A percentile compares a stretch with the other conserved stretches of the same genome.
These are phyloP conservation scores for Hyperopisus bebe DNA, from an alignment of 2,113 vertebrate species.

Conservation along the genomic window DNA sequence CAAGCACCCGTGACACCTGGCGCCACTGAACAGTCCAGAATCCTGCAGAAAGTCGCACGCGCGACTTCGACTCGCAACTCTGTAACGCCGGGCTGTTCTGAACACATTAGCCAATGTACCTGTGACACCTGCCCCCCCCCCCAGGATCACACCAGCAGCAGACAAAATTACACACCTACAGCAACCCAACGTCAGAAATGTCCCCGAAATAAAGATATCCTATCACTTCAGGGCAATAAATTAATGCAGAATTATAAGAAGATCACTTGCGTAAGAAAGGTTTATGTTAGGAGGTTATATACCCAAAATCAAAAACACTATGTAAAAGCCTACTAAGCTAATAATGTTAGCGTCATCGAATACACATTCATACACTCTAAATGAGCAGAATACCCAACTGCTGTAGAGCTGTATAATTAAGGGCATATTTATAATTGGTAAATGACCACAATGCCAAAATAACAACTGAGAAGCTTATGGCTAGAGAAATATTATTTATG, in stretches of 20 bases:
- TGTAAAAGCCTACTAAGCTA: not conserved
- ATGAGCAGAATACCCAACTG: not conserved
- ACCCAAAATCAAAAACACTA: not conserved
- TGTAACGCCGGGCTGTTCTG: not conserved
- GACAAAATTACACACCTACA: not conserved
- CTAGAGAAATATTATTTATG: not conserved
- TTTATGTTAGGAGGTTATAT: not conserved
- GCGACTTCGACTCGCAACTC: not conserved
- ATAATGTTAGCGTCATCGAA: not conserved
- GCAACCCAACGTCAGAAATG: not conserved
- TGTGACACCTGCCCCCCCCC: not conserved
- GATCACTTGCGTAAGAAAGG: not conserved
- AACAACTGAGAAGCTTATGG: not conserved
- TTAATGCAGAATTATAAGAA: not conserved
- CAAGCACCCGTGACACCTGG: not conserved
- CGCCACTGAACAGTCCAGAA: not conserved
- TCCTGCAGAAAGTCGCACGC: not conserved
- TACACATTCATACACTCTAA: not conserved
- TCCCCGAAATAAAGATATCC: not conserved
- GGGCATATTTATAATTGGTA: not conserved
- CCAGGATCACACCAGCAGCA: not conserved
- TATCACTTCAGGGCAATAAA: not conserved
- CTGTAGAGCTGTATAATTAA: not conserved
- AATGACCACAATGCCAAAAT: not conserved
- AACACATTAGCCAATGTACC: not conserved